Evolutionary conservation across 2,113 vertebrate genomes (phyloP), one percentile per base, ranked within the genome.

Genomic region (Uria lomvia): DNA sequence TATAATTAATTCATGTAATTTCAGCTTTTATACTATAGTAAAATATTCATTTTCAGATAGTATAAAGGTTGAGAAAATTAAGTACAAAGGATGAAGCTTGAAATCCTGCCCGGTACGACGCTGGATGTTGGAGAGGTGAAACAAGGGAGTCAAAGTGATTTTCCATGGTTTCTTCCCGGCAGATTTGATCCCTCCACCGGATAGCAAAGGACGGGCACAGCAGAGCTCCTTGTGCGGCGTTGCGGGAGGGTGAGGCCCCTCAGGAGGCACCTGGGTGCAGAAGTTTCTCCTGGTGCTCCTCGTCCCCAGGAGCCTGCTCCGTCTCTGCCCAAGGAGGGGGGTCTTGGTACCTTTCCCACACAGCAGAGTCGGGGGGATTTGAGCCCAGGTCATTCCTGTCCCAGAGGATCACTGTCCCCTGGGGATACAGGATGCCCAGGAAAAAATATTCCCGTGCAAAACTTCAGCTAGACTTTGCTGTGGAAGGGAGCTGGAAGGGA

Each of bases 31-130:
- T 73, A 71, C 58, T 49, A 8, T 11, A 32, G 60, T 95, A 85
- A 95, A 96, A 95, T 92, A 92, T 82, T 93, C 43, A 73, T 97
- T 96, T 88, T 75, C 23, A 5, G 59, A 17, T 53, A 17, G 59
- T 45, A 6, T 53, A 59, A 87, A 82, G 62, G 71, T 86, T 92
- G 82, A 90, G 34, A 92, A 76, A 75, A 52, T 40, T 59, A 56
- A 71, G 36, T 32, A 65, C 34, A 47, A 66, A 56, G 29, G 40
- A 55, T 79, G 60, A 86, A 88, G 11, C 6, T 30, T 68, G 71
- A 56, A 88, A 90, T 72, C 19, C 16, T 76, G 6, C 12, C 23
- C 58, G 59, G 38, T 26, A 5, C 0, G 0, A 10, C 2, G 2
- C 20, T 7, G 45, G 32, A 9, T 36, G 32, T 5, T 34, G 60